Percentiles rank a stretch among this genome's conserved stretches.
These are phyloP conservation scores for Diorhabda carinulata DNA, from an alignment of 1,140 invertebrate genomes.

Conservation along the genomic window DNA sequence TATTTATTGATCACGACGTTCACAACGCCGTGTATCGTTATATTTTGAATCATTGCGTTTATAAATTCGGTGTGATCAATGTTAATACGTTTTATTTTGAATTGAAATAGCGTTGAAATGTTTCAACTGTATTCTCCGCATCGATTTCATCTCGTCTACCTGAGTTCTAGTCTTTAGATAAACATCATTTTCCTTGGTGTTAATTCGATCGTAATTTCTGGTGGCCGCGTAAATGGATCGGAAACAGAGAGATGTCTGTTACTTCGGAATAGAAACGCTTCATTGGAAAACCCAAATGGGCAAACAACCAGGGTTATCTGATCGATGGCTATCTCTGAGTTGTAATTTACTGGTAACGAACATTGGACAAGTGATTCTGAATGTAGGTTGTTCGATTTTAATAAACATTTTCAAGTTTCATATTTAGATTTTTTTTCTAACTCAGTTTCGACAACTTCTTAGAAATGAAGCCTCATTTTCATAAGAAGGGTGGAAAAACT, in stretches of 20 bases:
- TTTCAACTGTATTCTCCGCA: too few species aligned
- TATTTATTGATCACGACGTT: too few species aligned
- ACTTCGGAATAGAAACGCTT: conserved; percentile 11
- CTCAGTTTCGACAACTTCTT: too few species aligned
- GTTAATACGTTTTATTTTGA: too few species aligned
- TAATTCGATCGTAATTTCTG: conserved; percentile 15
- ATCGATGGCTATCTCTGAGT: background rate
- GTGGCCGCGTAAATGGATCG: conserved; percentile 10
- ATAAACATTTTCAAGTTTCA: too few species aligned
- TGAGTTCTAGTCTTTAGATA: background rate
- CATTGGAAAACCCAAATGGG: conserved; percentile 10
- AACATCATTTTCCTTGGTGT: conserved; percentile 6
- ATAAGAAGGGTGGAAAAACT: too few species aligned
- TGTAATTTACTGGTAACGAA: background rate
- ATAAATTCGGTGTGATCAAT: too few species aligned
- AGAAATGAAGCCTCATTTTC: too few species aligned
- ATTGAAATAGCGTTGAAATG: too few species aligned
- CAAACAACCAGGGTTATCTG: conserved; percentile 7
- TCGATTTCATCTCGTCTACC: background rate
- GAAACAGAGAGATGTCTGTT: conserved; percentile 12
- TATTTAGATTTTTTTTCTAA: too few species aligned
- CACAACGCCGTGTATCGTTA: too few species aligned
- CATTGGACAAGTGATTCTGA: background rate
- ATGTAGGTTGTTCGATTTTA: background rate
- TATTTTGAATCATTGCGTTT: too few species aligned